These are phyloP conservation scores for Panagrolaimus sp. DNA, from an alignment of 1,140 invertebrate species.

Conservation along the genomic window DNA sequence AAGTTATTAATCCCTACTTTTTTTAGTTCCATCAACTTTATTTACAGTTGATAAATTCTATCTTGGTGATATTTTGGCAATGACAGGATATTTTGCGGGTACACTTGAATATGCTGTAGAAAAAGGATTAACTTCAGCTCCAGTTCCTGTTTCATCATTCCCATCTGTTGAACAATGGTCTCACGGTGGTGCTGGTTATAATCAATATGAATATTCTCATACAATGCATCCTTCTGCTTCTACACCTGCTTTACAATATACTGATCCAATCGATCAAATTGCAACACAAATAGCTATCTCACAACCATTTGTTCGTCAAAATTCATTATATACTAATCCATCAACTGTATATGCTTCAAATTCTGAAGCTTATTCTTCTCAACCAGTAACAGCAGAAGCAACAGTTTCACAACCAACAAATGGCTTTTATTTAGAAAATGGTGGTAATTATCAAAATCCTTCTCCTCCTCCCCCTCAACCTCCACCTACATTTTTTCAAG, in stretches of 20 bases:
- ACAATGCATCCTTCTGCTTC: neutral
- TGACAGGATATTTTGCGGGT: slow-evolving; percentile 49
- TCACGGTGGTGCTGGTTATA: neutral
- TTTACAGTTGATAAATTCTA: slow-evolving; percentile 73
- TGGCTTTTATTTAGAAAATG: too few species aligned
- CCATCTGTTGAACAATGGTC: neutral
- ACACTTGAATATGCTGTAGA: too few species aligned
- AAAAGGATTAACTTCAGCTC: too few species aligned
- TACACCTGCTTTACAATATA: neutral
- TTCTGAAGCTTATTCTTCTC: too few species aligned
- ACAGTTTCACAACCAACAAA: too few species aligned
- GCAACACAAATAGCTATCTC: neutral
- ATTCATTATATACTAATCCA: too few species aligned
- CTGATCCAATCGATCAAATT: neutral
- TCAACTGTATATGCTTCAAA: too few species aligned
- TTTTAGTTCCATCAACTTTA: slow-evolving; percentile 74
- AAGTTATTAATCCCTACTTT: slow-evolving; percentile 62
- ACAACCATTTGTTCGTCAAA: too few species aligned
- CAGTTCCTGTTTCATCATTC: neutral
- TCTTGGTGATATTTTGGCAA: slow-evolving; percentile 73
- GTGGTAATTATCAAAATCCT: too few species aligned
- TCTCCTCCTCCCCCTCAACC: too few species aligned
- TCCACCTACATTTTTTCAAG: too few species aligned
- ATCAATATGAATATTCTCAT: neutral
- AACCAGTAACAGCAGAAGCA: too few species aligned